Evolutionary conservation across 2,888 invertebrate genomes (phyloP), one percentile per base, ranked within the genome.

Genomic region (Epinotia demarniana): DNA sequence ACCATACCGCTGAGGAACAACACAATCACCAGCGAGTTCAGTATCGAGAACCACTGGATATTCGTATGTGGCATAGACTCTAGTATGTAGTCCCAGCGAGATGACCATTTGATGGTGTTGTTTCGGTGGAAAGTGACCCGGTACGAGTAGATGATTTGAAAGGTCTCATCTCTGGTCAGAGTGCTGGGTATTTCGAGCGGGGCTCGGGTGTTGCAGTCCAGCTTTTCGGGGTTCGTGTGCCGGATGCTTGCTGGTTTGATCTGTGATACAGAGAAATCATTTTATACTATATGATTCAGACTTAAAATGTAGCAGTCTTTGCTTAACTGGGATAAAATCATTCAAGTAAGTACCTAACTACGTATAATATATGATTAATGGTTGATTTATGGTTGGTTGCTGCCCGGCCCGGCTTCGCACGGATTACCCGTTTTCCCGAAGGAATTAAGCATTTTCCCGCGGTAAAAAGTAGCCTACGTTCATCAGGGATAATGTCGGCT

Each of bases 1-100:
- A 99, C 99, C 99, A 99, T 99, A 80, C 99, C 99, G 80, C 99
- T 98, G 23, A 99, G 94, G 92, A 99, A 99, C 49, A 99, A 93
- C 2, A 99, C 99, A 84, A 99, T 99, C 74, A 99, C 99, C 82
- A 99, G 94, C 0, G 99, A 99, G 91, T 99, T 99, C 78, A 99
- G 95, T 85, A 99, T 99, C 80, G 99, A 99, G 90, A 99, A 99
- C 99, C 99, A 99, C 89, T 99, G 99, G 83, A 99, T 99, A 88
- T 99, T 99, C 0, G 99, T 98, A 88, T 99, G 99, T 0, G 99
- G 99, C 97, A 99, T 98, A 0, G 99, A 99, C 91, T 99, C 99
- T 76, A 99, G 94, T 79, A 99, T 99, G 90, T 99, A 99, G 91
- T 99, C 99, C 99, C 99, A 99, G 85, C 99, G 95, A 0, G 99